Base-by-base conservation (phyloP, 2,797 vertebrate species). In the Nyctalus aviator region DNA sequence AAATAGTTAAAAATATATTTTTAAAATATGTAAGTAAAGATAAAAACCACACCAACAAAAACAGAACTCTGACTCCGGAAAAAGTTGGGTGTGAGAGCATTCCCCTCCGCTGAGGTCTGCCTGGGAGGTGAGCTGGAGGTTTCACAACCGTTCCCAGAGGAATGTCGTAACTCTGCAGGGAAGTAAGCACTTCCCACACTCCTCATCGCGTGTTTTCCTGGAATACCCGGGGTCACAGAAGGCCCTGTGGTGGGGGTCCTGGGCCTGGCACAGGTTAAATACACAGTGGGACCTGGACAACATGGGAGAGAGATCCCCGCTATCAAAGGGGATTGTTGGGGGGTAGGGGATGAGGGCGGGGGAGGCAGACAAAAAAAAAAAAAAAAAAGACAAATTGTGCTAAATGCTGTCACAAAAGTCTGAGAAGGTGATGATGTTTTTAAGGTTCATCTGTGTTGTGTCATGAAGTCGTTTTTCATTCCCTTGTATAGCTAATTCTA, bases 301-400 rank as follows among this genome's bases (percentile, higher is more conserved):
- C 6, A n/a, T 2, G 1, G 2, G 11, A 35, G 14, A 10, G 7
- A 21, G 30, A 41, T 32, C 14, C 71, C 44, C n/a, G 46, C 1
- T 27, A 0, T 13, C 20, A 1, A 73, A 73, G 32, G 27, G n/a
- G 21, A 23, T 0, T 0, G 6, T 18, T 41, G 2, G 0, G 44
- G n/a, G 20, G 20, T 9, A 44, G 44, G 46, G 46, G 46, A 2
- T 48, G 46, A 13, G 6, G 12, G 7, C 13, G 2, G n/a, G 30
- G 30, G 59, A 44, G 62, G 66, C 53, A 79, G 68, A 64, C n/a
- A 88, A 66, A 48, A 25, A 8, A 30, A 12, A 15, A n/a, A 71
- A 25, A 32, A 10, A 8, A n/a, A 75, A 21, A 50, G 9, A 57
- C 53, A 41, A n/a, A 66, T 23, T 48, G 55, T 30, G 37, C 66